Evolutionary conservation across 2,113 vertebrate genomes (phyloP).

Genomic region (Gopherus flavomarginatus): DNA sequence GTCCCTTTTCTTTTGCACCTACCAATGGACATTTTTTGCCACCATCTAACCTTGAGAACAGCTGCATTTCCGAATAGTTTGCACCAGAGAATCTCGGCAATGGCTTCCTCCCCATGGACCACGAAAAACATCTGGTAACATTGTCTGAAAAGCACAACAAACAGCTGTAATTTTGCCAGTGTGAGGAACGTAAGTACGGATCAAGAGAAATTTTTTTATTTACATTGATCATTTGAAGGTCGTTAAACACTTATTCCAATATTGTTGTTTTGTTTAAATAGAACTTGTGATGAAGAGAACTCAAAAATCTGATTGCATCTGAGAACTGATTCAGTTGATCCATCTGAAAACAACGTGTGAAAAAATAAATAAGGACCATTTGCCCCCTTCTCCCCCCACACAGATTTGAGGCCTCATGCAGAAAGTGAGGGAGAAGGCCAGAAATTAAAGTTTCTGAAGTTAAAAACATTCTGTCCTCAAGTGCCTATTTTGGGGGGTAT

Average conservation of each 20-base stretch:
- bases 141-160: slow-evolving; percentile 84
- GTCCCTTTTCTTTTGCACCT: neutral
- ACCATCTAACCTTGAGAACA: slow-evolving; percentile 86
- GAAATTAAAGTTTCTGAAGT: neutral
- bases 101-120: slow-evolving; percentile 93
- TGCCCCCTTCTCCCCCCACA: neutral
- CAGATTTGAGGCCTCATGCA: neutral
- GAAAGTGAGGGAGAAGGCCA: neutral
- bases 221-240: neutral
- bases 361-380: neutral
- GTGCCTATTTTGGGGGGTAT: neutral
- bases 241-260: neutral
- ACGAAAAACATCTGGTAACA: slow-evolving; percentile 96
- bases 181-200: neutral
- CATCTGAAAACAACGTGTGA: neutral
- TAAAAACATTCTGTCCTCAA: neutral
- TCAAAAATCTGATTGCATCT: neutral
- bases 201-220: neutral
- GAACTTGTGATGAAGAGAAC: neutral
- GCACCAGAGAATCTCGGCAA: slow-evolving; percentile 95
- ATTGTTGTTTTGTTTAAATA: neutral
- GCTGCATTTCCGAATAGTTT: slow-evolving; percentile 89
- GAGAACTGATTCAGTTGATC: neutral
- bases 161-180: neutral
- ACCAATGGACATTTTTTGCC: neutral